These are phyloP conservation scores for Synergus itoensis DNA, from an alignment of 2,888 invertebrate species.

Conservation along the genomic window DNA sequence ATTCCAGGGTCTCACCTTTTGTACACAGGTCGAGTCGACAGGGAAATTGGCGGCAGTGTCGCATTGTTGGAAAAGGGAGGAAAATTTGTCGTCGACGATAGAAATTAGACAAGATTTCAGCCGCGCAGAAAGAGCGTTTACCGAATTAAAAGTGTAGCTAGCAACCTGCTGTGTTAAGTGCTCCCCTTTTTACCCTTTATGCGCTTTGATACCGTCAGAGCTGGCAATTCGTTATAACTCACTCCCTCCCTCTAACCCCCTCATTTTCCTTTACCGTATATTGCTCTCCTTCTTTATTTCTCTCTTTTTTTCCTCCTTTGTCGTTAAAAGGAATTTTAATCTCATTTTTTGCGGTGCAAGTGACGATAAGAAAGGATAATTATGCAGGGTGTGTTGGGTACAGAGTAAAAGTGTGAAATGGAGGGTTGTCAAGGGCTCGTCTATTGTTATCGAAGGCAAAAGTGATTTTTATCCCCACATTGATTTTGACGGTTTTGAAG, in stretches of 20 bases:
- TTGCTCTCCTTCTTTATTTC: conserved; percentile 47
- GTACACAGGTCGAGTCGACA: conserved; percentile 20
- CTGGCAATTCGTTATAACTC: conserved; percentile 46
- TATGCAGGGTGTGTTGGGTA: conserved; percentile 6
- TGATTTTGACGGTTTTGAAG: conserved; percentile 25
- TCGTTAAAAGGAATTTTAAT: conserved; percentile 71
- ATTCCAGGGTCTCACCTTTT: conserved; percentile 37
- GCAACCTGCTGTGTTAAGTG: conserved; percentile 61
- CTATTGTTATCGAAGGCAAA: conserved; percentile 31
- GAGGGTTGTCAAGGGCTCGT: conserved; percentile 12
- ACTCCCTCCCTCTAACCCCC: conserved; percentile 42
- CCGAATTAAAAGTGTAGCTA: conserved; percentile 67
- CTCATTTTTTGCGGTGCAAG: conserved; percentile 67
- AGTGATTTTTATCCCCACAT: conserved; percentile 13
- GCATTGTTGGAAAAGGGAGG: conserved; percentile 26
- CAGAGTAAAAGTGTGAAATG: conserved; percentile 13
- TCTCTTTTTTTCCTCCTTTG: conserved; percentile 43
- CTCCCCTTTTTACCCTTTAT: conserved; percentile 53
- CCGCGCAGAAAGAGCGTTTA: conserved; percentile 51
- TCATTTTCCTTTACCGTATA: conserved; percentile 51
- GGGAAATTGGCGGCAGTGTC: conserved; percentile 36
- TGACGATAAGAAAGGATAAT: conserved; percentile 61
- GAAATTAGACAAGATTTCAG: conserved; percentile 63
- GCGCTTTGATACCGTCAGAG: conserved; percentile 42
- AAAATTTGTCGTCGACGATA: conserved; percentile 43